Conservation (phyloP, 2,888 invertebrate genomes). For the Theodoxus fluviatilis region DNA sequence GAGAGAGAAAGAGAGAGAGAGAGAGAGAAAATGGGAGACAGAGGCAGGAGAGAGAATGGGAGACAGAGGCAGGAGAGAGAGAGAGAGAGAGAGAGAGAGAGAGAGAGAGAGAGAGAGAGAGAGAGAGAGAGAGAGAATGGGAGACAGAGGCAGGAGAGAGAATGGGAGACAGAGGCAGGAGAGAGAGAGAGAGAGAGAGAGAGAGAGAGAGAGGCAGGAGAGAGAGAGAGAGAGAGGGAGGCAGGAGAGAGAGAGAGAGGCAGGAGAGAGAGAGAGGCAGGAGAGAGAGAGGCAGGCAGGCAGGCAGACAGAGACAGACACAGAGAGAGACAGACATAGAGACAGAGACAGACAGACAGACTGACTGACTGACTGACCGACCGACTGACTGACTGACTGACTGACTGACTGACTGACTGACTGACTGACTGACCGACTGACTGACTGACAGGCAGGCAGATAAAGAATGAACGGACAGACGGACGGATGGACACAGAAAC, state of each 20-base stretch:
- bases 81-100: background rate
- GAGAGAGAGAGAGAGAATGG: constrained; percentile 16
- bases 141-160: constrained; percentile 18
- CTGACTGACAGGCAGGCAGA: too few relatives aligned
- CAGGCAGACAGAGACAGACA: constrained; percentile 24
- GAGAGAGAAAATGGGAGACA: too few relatives aligned
- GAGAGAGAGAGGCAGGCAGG: constrained; percentile 3
- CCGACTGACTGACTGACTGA: too few relatives aligned
- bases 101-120: constrained; percentile 17
- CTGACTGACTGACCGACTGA: too few relatives aligned
- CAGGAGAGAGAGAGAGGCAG: constrained; percentile 5
- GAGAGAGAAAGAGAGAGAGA: too few relatives aligned
- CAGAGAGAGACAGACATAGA: constrained; percentile 25
- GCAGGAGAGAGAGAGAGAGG: background rate
- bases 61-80: too few relatives aligned
- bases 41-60: too few relatives aligned
- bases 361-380: too few relatives aligned
- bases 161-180: background rate
- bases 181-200: constrained; percentile 16
- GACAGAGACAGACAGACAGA: background rate
- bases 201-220: constrained; percentile 24
- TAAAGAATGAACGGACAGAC: too few relatives aligned
- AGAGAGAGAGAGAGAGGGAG: constrained; percentile 24
- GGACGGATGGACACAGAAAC: too few relatives aligned
- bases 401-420: too few relatives aligned